A percentile compares a stretch with the other conserved stretches of the same genome.
Evolutionary conservation across 2,797 vertebrate species (phyloP).

Genomic region (Anisognathus igniventris): DNA sequence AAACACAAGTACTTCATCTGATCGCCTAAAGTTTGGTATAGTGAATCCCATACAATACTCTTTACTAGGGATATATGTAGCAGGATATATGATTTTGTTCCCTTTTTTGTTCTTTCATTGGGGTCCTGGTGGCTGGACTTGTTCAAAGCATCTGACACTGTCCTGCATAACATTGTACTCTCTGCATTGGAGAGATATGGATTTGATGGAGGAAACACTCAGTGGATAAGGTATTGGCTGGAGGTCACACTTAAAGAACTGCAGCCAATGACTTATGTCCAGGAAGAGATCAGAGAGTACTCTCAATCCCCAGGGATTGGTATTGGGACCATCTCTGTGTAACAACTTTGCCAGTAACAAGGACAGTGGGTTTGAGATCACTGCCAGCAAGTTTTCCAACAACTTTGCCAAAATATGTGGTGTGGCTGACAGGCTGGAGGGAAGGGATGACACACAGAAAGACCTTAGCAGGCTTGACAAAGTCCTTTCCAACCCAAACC

Average conservation of each 20-base stretch:
- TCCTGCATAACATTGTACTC: neutral
- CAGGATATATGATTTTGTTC: neutral
- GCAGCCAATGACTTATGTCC: neutral
- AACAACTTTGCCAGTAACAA: neutral
- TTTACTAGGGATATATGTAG: neutral
- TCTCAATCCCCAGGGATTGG: neutral
- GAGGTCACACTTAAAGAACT: neutral
- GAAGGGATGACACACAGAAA: neutral
- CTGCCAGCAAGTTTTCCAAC: accelerated
- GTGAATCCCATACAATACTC: neutral
- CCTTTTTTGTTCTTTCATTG: neutral
- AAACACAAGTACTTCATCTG: neutral
- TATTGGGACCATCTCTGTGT: accelerated
- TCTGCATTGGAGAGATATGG: neutral
- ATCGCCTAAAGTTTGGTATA: neutral
- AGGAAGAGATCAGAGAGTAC: neutral
- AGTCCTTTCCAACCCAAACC: neutral
- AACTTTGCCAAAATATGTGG: neutral
- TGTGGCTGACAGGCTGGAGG: accelerated
- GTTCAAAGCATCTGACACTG: neutral
- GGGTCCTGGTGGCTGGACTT: neutral
- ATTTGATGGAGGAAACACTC: neutral
- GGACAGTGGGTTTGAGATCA: neutral
- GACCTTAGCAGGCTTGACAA: neutral
- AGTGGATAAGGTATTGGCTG: neutral